Evolutionary conservation across 1,140 invertebrate genomes (phyloP).

Genomic region (Drosophila parvula): DNA sequence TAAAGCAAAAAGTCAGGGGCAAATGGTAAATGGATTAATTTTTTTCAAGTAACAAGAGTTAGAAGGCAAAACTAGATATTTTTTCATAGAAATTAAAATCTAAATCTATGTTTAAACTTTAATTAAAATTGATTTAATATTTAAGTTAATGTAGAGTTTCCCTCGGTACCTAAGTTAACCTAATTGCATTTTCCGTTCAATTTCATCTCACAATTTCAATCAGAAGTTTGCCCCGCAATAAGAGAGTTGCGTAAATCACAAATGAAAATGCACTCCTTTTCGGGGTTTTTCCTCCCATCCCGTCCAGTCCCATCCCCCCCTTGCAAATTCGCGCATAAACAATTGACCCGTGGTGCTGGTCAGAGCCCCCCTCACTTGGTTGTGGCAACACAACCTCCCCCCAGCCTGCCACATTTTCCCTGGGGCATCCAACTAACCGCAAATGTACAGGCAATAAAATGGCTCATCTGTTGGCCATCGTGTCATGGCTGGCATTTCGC

Average conservation of each 20-base stretch:
- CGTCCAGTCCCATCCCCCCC: no score
- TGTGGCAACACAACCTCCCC: no score
- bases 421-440: constrained; percentile 35
- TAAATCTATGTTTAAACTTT: background rate
- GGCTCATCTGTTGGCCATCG: constrained; percentile 70
- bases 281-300: background rate
- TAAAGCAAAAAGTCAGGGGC: no score
- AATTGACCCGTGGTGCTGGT: constrained; percentile 44
- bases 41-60: background rate
- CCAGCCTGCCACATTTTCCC: background rate
- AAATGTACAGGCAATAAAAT: constrained; percentile 73
- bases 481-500: constrained; percentile 28
- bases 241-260: constrained; percentile 27
- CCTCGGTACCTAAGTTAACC: no score
- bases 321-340: constrained; percentile 57
- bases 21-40: background rate
- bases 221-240: background rate
- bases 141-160: background rate
- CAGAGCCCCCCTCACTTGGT: background rate
- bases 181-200: constrained; percentile 30
- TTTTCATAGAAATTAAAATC: background rate
- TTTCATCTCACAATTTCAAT: constrained; percentile 14
- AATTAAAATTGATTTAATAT: background rate
- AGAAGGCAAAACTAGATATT: background rate
- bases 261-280: constrained; percentile 26